phyloP scores from a whole-genome alignment of 2,113 vertebrate species.

The Saimiri boliviensis region DNA sequence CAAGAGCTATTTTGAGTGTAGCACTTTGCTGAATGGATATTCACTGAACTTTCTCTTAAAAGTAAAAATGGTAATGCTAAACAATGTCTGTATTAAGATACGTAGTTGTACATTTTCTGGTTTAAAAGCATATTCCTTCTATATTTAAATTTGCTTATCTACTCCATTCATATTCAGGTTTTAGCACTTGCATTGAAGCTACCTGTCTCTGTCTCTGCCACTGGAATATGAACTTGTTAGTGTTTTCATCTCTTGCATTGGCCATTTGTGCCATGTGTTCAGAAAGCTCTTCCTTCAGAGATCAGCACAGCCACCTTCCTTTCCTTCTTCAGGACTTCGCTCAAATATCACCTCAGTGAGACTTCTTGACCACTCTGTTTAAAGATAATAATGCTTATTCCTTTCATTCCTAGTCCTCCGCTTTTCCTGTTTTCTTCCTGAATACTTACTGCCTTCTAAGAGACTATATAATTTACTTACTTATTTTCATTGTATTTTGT shows the following conservation, averaged over 20 bases:
- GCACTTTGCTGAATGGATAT: neutral
- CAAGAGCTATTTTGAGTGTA: slow-evolving; percentile 11
- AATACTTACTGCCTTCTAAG: neutral
- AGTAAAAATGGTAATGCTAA: neutral
- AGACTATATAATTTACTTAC: neutral
- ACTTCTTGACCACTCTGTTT: neutral
- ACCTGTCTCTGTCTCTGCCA: neutral
- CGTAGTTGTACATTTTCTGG: neutral
- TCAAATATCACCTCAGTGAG: neutral
- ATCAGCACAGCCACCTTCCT: neutral
- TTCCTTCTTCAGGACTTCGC: neutral
- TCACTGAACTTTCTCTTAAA: slow-evolving; percentile 17
- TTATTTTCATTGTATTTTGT: neutral
- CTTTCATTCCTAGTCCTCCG: neutral
- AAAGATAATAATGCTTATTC: neutral
- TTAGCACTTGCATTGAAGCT: neutral
- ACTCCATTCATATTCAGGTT: neutral
- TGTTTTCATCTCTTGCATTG: neutral
- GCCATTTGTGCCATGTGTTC: neutral
- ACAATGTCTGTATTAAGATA: neutral
- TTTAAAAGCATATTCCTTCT: neutral
- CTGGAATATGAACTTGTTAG: neutral
- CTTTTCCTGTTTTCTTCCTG: neutral
- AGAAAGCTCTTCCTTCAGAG: neutral
- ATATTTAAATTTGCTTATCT: neutral